Evolutionary conservation across 2,888 invertebrate genomes (phyloP).

Genomic region (Nasonia oneida): DNA sequence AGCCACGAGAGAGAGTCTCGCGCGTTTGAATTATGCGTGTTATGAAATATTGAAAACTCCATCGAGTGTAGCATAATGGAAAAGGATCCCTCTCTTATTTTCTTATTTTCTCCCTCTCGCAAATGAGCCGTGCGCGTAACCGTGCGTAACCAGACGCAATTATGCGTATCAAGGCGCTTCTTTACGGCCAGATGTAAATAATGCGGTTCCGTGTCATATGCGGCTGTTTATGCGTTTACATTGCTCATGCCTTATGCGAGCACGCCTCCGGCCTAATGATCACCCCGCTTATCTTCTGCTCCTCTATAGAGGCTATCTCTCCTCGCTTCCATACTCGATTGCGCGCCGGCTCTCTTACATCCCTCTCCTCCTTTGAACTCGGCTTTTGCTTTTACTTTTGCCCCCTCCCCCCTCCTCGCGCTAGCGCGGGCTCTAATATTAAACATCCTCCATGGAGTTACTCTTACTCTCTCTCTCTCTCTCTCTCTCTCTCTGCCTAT

Average conservation of each 20-base stretch:
- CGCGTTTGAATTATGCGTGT: conserved; percentile 57
- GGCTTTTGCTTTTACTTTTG: neutral
- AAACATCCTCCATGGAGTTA: neutral
- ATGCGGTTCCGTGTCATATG: conserved; percentile 64
- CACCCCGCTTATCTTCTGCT: neutral
- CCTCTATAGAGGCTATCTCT: neutral
- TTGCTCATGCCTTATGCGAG: conserved; percentile 49
- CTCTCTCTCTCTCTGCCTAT: too few species aligned
- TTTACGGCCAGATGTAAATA: conserved; percentile 67
- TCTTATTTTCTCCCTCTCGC: conserved; percentile 25
- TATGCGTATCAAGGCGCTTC: conserved; percentile 68
- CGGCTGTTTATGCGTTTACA: conserved; percentile 65
- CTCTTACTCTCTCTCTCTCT: too few species aligned
- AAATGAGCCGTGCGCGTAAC: conserved; percentile 62
- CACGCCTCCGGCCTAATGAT: conserved; percentile 21
- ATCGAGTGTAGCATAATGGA: conserved; percentile 55
- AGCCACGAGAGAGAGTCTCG: conserved; percentile 11
- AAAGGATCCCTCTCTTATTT: conserved; percentile 57
- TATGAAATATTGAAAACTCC: conserved; percentile 62
- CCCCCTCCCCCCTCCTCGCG: neutral
- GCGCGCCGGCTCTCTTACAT: too few species aligned
- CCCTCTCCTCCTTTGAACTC: neutral
- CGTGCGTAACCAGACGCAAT: conserved; percentile 69
- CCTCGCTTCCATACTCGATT: neutral
- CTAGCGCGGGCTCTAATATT: neutral